Percentiles rank a stretch among this genome's conserved stretches.
These are phyloP conservation scores for Zaprionus ornatus DNA, from an alignment of 1,140 invertebrate species.

Conservation along the genomic window DNA sequence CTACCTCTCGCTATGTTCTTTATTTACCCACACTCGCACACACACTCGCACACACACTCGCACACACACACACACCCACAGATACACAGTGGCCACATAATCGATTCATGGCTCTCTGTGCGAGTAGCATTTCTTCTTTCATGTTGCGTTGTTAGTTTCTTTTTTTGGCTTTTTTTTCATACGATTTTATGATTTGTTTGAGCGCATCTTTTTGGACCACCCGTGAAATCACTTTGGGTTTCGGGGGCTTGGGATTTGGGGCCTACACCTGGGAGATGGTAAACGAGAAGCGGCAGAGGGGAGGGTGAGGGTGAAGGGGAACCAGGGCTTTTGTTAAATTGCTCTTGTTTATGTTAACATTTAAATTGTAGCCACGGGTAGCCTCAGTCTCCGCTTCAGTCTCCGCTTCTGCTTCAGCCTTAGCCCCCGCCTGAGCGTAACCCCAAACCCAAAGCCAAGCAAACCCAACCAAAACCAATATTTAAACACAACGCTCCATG, in stretches of 20 bases:
- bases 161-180: constrained; percentile 43
- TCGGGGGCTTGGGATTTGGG: constrained; percentile 41
- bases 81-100: constrained; percentile 70
- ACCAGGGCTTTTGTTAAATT: constrained; percentile 77
- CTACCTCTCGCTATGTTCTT: constrained; percentile 42
- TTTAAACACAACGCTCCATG: constrained; percentile 78
- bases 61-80: constrained; percentile 53
- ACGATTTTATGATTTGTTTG: constrained; percentile 82
- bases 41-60: constrained; percentile 35
- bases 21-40: constrained; percentile 46
- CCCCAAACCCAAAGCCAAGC: not conserved
- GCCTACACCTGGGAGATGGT: not conserved
- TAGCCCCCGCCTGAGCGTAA: not conserved
- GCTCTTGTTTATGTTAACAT: constrained; percentile 83
- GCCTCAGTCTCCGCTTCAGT: constrained; percentile 44
- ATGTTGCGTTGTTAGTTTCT: constrained; percentile 80
- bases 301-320: not conserved
- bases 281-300: not conserved
- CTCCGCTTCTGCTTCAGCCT: constrained; percentile 15
- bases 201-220: constrained; percentile 80
- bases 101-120: constrained; percentile 81
- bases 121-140: constrained; percentile 80
- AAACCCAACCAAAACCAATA: constrained; percentile 76
- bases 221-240: constrained; percentile 81
- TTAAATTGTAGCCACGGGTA: constrained; percentile 83